Conservation (phyloP, 2,113 vertebrate genomes). For the Ptyas mucosa region DNA sequence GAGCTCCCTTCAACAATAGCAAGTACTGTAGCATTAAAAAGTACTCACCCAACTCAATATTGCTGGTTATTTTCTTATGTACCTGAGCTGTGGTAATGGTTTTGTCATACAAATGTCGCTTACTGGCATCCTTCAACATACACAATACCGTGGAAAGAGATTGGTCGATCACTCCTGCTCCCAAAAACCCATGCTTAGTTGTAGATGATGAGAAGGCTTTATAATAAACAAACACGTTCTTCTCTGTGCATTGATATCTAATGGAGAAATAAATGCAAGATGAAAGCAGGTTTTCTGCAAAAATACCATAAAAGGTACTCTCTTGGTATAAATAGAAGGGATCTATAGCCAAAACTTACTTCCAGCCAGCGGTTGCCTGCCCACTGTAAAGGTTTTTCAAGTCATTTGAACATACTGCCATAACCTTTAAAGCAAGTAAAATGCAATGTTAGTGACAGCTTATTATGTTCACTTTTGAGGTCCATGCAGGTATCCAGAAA, state of each 20-base stretch:
- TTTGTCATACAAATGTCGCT: slow-evolving; percentile 81
- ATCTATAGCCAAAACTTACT: slow-evolving; percentile 67
- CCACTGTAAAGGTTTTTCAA: slow-evolving; percentile 77
- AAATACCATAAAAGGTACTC: not conserved
- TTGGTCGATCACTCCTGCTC: slow-evolving; percentile 79
- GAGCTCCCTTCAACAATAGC: not conserved
- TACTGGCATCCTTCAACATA: slow-evolving; percentile 81
- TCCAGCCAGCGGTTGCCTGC: slow-evolving; percentile 84
- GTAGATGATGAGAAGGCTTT: slow-evolving; percentile 78
- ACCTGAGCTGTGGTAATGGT: slow-evolving; percentile 80
- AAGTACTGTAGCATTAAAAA: no score
- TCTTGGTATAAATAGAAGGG: not conserved
- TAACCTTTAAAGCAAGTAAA: slow-evolving; percentile 73
- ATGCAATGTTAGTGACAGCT: not conserved
- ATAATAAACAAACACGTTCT: slow-evolving; percentile 83
- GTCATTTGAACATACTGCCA: slow-evolving; percentile 82
- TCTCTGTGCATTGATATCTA: slow-evolving; percentile 86
- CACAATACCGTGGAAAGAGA: slow-evolving; percentile 80
- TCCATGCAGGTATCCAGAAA: not conserved
- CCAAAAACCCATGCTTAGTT: slow-evolving; percentile 87
- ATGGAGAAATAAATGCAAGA: slow-evolving; percentile 16
- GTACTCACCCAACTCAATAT: slow-evolving; percentile 85
- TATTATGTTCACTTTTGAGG: not conserved
- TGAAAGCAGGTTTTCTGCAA: not conserved
- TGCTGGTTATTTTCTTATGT: slow-evolving; percentile 81